These are phyloP conservation scores for Pollenia amentaria DNA, from an alignment of 2,888 invertebrate species.

Conservation along the genomic window DNA sequence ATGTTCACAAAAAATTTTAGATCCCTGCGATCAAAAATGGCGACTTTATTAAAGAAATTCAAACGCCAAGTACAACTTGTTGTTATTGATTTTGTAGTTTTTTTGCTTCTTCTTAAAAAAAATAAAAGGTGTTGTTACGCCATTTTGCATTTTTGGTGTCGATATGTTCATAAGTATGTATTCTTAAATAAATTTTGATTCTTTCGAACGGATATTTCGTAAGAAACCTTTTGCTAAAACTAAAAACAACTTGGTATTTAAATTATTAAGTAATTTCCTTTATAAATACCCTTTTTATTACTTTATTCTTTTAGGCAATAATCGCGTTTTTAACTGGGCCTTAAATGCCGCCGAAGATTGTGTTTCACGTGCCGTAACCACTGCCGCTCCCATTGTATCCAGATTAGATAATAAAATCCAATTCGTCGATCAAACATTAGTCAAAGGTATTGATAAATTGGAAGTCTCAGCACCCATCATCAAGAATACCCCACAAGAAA, in stretches of 20 bases:
- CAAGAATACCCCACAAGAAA: slow-evolving; percentile 88
- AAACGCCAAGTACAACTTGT: no score
- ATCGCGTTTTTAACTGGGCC: slow-evolving; percentile 89
- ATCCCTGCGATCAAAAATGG: no score
- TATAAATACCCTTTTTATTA: not conserved
- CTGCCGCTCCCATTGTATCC: slow-evolving; percentile 86
- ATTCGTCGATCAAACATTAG: slow-evolving; percentile 88
- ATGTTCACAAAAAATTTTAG: no score
- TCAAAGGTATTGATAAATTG: slow-evolving; percentile 88
- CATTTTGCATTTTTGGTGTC: no score
- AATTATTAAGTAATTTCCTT: not conserved
- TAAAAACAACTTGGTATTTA: not conserved
- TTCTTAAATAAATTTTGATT: no score
- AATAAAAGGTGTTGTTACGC: no score
- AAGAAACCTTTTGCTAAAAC: not conserved
- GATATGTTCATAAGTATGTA: no score
- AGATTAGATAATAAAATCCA: slow-evolving; percentile 86
- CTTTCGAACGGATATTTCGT: no score
- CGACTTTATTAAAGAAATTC: no score
- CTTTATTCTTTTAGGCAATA: slow-evolving; percentile 84
- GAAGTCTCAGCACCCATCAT: slow-evolving; percentile 89
- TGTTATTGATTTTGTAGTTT: no score
- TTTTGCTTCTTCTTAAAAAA: no score
- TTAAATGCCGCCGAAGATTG: slow-evolving; percentile 88
- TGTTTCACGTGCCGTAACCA: slow-evolving; percentile 87